phyloP scores from a whole-genome alignment of 1,140 invertebrate genomes.

The Acromyrmex heyeri region DNA sequence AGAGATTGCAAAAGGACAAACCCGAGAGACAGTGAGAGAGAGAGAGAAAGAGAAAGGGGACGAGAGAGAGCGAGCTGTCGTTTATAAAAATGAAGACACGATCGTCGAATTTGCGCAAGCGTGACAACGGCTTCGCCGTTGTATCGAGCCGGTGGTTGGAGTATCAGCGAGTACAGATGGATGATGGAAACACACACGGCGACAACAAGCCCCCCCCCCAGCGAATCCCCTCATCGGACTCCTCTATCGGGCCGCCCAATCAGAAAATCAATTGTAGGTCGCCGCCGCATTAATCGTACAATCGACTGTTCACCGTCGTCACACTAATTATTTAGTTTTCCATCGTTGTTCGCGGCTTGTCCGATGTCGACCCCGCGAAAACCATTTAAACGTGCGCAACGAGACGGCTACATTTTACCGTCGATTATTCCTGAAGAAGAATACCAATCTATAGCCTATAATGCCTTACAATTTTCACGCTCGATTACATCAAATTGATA shows the following conservation, averaged over 20 bases:
- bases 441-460: neutral
- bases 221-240: neutral
- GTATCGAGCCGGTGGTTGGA: conserved; percentile 37
- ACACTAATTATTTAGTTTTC: conserved; percentile 61
- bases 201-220: neutral
- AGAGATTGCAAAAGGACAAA: no score
- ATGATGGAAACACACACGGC: conserved; percentile 36
- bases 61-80: neutral
- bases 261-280: conserved; percentile 59
- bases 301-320: conserved; percentile 43
- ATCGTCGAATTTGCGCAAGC: conserved; percentile 48
- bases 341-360: conserved; percentile 37
- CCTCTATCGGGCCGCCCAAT: conserved; percentile 10
- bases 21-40: neutral
- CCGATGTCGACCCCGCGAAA: conserved; percentile 7
- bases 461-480: neutral
- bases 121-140: conserved; percentile 24
- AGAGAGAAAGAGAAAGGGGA: neutral
- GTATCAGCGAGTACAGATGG: conserved; percentile 16
- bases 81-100: conserved; percentile 42
- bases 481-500: conserved; percentile 4
- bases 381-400: conserved; percentile 12
- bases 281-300: conserved; percentile 47
- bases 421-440: neutral
- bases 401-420: conserved; percentile 6